Evolutionary conservation across 2,797 vertebrate genomes (phyloP), one percentile per base, ranked within the genome.

Genomic region (Pteronotus mesoamericanus): DNA sequence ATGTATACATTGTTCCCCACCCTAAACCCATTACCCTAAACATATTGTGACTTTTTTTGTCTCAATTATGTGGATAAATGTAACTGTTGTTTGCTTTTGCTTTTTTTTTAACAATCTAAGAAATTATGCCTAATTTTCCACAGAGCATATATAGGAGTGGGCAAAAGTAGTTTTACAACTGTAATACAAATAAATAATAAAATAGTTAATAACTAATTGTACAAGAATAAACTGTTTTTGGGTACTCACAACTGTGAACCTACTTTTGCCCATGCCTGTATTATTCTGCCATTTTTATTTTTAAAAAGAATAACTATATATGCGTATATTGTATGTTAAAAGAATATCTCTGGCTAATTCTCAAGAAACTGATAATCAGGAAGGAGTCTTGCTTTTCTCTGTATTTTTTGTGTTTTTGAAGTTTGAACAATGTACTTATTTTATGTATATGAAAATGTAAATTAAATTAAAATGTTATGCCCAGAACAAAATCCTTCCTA

Each of bases 1-100:
- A 34, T 2, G 32, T 10, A 80, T 9, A 92, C 24, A 15, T 1
- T 37, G 2, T 72, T 89, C 26, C 12, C 34, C 44, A 37, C 16
- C 6, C 32, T 55, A 64, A 84, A 68, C 2, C 4, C 16, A 9
- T 53, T 42, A 18, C 44, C 9, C 32, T n/a, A 91, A 77, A 87
- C 22, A 95, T 10, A 91, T 6, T 69, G 24, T 9, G 6, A 46
- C n/a, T 51, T 24, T 55, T 92, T 84, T 80, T 39, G 2, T 16
- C n/a, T 66, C 48, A 87, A 11, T 92, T 77, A 46, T 24, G 89
- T 82, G 51, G 16, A 61, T 82, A 92, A 86, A 79, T 37, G 9
- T 61, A 91, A 12, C 21, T 32, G 39, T 71, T 26, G 26, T 95
- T 96, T 92, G 32, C 29, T 92, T 87, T 92, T 87, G 42, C 32